These are phyloP conservation scores for Talpa occidentalis DNA, from an alignment of 2,113 vertebrate genomes.

Conservation along the genomic window DNA sequence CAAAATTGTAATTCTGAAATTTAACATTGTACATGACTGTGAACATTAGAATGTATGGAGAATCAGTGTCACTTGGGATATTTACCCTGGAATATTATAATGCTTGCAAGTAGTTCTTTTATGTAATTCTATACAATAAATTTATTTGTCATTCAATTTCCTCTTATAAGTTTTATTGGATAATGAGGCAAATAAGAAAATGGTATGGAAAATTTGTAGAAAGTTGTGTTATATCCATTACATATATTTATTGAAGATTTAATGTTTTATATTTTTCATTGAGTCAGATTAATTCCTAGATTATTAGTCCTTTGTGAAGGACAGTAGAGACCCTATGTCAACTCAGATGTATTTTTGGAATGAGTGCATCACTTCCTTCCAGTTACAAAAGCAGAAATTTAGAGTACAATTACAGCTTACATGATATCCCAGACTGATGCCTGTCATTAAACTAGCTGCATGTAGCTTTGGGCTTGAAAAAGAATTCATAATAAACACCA, in stretches of 20 bases:
- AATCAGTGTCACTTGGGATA: not conserved
- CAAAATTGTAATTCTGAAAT: not conserved
- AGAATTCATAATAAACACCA: slow-evolving; percentile 26
- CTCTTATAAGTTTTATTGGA: not conserved
- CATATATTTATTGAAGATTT: not conserved
- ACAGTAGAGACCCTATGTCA: not conserved
- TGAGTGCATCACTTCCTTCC: not conserved
- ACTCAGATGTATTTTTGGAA: slow-evolving; percentile 41
- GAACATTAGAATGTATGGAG: not conserved
- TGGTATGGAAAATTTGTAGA: not conserved
- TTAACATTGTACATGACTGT: not conserved
- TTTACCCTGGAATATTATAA: not conserved
- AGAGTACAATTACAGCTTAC: slow-evolving; percentile 49
- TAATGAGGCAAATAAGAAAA: not conserved
- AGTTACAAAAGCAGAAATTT: slow-evolving; percentile 45
- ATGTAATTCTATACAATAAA: not conserved
- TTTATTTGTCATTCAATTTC: not conserved
- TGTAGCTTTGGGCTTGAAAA: slow-evolving; percentile 54
- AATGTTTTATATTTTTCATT: not conserved
- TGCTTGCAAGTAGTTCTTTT: not conserved
- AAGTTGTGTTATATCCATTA: not conserved
- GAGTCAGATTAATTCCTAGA: not conserved
- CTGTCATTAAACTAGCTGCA: slow-evolving; percentile 69
- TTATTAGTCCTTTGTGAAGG: not conserved
- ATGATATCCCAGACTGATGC: slow-evolving; percentile 49